Percentiles rank a stretch among this genome's conserved stretches.
These are phyloP conservation scores for Pogoniulus pusillus DNA, from an alignment of 2,797 vertebrate genomes.

Conservation along the genomic window DNA sequence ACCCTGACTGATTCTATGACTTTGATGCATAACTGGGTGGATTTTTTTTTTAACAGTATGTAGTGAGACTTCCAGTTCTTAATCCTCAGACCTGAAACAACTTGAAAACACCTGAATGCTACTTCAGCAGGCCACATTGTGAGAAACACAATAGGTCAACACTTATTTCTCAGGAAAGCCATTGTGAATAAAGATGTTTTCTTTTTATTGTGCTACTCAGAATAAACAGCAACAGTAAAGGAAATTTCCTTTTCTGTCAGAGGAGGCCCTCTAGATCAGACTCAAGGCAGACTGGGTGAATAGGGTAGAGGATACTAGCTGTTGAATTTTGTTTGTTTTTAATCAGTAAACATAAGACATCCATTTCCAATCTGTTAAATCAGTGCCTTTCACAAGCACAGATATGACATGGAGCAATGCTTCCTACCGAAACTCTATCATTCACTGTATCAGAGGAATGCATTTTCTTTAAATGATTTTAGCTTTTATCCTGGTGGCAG, in stretches of 20 bases:
- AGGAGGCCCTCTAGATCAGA: not conserved
- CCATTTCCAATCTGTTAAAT: conserved; percentile 20
- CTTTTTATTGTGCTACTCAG: not conserved
- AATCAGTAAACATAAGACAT: not conserved
- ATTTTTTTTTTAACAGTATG: not conserved
- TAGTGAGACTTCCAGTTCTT: not conserved
- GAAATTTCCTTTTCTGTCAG: not conserved
- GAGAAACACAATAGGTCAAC: not conserved
- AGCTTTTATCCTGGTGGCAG: conserved; percentile 61
- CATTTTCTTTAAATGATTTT: conserved; percentile 60
- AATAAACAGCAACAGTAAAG: not conserved
- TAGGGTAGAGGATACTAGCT: not conserved
- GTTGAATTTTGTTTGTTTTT: not conserved
- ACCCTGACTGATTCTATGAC: too few species aligned
- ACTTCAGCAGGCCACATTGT: not conserved
- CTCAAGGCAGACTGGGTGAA: not conserved
- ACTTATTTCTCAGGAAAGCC: not conserved
- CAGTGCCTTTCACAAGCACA: conserved; percentile 11
- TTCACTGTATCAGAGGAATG: conserved; percentile 46
- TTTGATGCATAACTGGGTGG: not conserved
- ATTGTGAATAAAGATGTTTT: not conserved
- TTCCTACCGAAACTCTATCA: conserved; percentile 46
- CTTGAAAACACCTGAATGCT: not conserved
- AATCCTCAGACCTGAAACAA: not conserved
- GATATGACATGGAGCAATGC: conserved; percentile 9